Evolutionary conservation across 1,140 invertebrate genomes (phyloP), one percentile per base, ranked within the genome.

Genomic region (Anastrepha obliqua): DNA sequence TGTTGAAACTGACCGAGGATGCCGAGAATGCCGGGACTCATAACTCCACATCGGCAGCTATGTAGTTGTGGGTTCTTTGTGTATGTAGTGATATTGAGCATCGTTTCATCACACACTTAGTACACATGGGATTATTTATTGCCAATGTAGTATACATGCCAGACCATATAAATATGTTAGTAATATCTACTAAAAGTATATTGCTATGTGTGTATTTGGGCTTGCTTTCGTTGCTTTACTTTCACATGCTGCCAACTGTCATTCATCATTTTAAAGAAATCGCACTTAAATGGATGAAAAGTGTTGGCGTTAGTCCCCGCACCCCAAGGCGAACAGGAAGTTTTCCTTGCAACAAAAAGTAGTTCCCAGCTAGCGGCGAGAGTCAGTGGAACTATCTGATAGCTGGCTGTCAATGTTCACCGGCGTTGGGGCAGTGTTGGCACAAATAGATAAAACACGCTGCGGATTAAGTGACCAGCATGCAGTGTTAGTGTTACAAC

Each of bases 181-280:
- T 29, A 29, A 29, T 29, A 29, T 29, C 29, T 29, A 29, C 29
- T 29, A 29, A 29, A 29, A 17, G 5, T 44, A 70, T 44, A 15
- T 70, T 29, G 3, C 4, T 70, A 39, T 42, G 5, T 74, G 67
- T n/a, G 67, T 74, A 51, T 74, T 11, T 29, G 29, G 9, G 6
- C 8, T 74, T 47, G 5, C 17, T 51, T 74, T 74, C 17, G 13
- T n/a, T 70, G 65, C 39, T 29, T 70, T 13, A 13, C 20, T 74
- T 74, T 74, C 65, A 47, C 51, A 81, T 47, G 15, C 47, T 81
- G 44, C 7, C 44, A 81, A 20, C 74, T 81, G 74, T 81, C 74
- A 81, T 81, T 81, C 74, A 81, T 81, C 44, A 81, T 55, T 81
- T 81, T 55, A 81, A 55, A 81, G 74, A 51, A 55, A 81, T 81